Evolutionary conservation across 2,113 vertebrate genomes (phyloP).

Genomic region (Caranx melampygus): DNA sequence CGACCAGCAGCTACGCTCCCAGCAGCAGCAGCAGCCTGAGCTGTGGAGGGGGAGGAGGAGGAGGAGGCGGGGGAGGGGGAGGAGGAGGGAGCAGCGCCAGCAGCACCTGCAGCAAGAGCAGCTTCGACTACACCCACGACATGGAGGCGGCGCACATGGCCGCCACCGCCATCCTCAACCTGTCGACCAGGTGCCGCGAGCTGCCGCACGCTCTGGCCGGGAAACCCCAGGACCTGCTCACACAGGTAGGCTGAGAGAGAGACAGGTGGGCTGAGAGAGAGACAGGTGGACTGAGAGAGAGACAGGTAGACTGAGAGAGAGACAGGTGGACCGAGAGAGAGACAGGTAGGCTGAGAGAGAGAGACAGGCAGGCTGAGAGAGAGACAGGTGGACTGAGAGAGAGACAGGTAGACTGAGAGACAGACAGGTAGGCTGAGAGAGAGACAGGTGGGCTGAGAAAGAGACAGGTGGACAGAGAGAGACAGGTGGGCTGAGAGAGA

Average conservation of each 20-base stretch:
- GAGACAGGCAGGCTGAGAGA: too few species aligned
- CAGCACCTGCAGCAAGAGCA: slow-evolving; percentile 99
- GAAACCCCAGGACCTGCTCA: slow-evolving; percentile 92
- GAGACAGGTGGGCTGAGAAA: too few species aligned
- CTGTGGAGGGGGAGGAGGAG: slow-evolving; percentile 73
- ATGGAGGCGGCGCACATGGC: slow-evolving; percentile 99
- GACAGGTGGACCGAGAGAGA: too few species aligned
- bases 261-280: too few species aligned
- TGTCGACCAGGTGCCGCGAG: slow-evolving; percentile 97
- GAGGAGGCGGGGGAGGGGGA: slow-evolving; percentile 60
- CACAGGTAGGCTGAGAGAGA: slow-evolving; percentile 84
- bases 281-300: too few species aligned
- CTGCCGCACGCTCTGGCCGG: slow-evolving; percentile 94
- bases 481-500: too few species aligned
- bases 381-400: too few species aligned
- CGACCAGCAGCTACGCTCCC: slow-evolving; percentile 97
- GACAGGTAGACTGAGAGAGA: too few species aligned
- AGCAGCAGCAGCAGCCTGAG: slow-evolving; percentile 95
- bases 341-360: too few species aligned
- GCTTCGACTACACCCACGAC: slow-evolving; percentile 99
- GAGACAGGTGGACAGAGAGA: too few species aligned
- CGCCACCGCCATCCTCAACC: slow-evolving; percentile 98
- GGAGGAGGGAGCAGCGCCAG: slow-evolving; percentile 91
- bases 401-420: too few species aligned
- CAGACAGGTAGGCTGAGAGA: too few species aligned